Percentiles rank a stretch among this genome's conserved stretches.
Conservation (phyloP, 2,113 vertebrate species). For the Pelodiscus sinensis region DNA sequence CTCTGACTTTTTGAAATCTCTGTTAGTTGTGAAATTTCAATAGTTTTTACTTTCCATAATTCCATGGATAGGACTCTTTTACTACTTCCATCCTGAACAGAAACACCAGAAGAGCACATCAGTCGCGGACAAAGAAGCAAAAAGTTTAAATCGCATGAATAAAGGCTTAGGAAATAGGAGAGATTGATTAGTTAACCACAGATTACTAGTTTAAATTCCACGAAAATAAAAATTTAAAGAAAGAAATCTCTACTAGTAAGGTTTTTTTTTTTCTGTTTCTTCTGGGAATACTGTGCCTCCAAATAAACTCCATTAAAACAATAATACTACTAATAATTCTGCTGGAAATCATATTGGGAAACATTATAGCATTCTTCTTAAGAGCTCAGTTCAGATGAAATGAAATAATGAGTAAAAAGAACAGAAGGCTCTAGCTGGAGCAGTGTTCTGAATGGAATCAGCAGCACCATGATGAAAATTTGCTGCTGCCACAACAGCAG, state of each 20-base stretch:
- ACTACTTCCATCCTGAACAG: background rate
- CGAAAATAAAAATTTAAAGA: background rate
- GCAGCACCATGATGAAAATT: constrained; percentile 13
- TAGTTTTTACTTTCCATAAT: background rate
- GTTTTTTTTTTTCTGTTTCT: constrained; percentile 9
- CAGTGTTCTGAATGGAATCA: constrained; percentile 19
- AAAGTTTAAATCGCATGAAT: background rate
- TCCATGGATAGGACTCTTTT: background rate
- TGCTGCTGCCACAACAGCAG: constrained; percentile 24
- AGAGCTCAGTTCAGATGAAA: background rate
- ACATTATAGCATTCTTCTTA: background rate
- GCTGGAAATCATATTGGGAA: constrained; percentile 6
- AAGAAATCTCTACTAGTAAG: background rate
- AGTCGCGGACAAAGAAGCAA: background rate
- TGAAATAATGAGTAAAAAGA: constrained; percentile 32
- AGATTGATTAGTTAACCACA: background rate
- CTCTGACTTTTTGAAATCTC: background rate
- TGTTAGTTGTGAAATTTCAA: background rate
- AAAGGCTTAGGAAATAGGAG: background rate
- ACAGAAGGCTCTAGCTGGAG: background rate
- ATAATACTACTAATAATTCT: background rate
- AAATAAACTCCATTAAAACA: background rate
- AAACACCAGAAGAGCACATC: background rate
- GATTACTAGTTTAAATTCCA: background rate
- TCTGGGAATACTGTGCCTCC: background rate